Conservation (phyloP, 1,140 invertebrate species). For the Ceratitis capitata region DNA sequence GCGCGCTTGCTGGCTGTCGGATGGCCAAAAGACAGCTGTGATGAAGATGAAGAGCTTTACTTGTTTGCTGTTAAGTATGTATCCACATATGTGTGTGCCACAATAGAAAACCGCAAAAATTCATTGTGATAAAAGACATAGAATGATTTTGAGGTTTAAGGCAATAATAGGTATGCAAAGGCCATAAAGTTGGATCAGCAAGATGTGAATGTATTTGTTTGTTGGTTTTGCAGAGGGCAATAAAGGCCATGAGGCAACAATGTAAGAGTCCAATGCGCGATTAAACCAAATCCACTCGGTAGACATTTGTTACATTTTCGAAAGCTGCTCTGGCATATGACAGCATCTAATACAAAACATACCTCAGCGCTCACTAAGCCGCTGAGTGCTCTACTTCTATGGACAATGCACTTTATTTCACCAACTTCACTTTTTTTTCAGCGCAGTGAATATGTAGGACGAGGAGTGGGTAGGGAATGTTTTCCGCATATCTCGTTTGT, state of each 20-base stretch:
- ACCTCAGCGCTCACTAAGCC: constrained; percentile 7
- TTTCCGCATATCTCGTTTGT: too few species aligned
- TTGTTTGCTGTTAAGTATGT: too few species aligned
- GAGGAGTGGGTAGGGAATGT: too few species aligned
- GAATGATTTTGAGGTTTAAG: not conserved
- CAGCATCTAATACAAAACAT: not conserved
- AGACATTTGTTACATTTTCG: not conserved
- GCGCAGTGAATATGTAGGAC: too few species aligned
- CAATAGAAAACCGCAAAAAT: constrained; percentile 14
- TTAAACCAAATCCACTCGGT: not conserved
- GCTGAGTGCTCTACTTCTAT: not conserved
- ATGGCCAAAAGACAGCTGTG: not conserved
- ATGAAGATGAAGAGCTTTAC: constrained; percentile 5
- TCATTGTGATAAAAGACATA: not conserved
- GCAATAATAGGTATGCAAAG: constrained; percentile 21
- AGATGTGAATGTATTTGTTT: too few species aligned
- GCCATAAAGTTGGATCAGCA: not conserved
- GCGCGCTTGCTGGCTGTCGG: not conserved
- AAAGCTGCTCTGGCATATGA: not conserved
- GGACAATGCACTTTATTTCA: too few species aligned
- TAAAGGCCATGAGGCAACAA: not conserved
- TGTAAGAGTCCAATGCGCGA: not conserved
- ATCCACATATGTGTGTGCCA: too few species aligned
- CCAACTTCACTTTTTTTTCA: too few species aligned
- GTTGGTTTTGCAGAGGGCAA: not conserved